Base-by-base conservation (phyloP, 30 jellyfish, hydroid and myxozoan species). In the Hydractinia symbiolongicarpus region DNA sequence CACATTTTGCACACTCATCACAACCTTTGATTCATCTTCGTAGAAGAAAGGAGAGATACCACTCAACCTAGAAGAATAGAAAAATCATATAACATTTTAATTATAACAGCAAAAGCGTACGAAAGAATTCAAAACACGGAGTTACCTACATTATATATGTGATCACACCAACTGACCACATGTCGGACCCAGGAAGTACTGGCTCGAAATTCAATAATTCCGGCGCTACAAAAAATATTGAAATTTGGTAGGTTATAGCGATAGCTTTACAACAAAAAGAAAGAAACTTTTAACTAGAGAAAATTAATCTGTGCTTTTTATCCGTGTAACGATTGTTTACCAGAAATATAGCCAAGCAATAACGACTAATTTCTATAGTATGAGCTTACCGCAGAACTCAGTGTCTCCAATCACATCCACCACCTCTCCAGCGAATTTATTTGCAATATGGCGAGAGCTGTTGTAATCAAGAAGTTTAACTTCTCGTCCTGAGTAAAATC, bases 361-460 rank as follows among this genome's bases (percentile, higher is more conserved):
- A 30, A 2, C 44, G 2, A 30, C 44, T 0, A 30, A 30, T 30
- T 30, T 30, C 44, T 2, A 30, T 30, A 30, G 44, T 30, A 2
- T 30, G 44, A 30, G 2, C 44, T 7, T 64, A 64, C 98, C 98
- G 83, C 98, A 93, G 79, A 93, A 93, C 61, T 93, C 98, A 4
- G 98, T 93, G 87, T 93, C 98, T 54, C 98, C 98, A 82, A 93
- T 93, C 83, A 93, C 98, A 70, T 93, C 98, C 16, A 93, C 98
- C 70, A 93, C 98, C 53, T 87, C 98, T 4, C 98, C 98, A 6
- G 98, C 98, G 52, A 74, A 19, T 68, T 93, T 93, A 88, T 93
- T 93, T 79, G 98, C 98, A 83, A 93, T 84, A 58, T 30, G 56
- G 17, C 98, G 90, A 7, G 90, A 62, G 72, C 96, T 87, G 95